Evolutionary conservation across 64 coral and sea anemone species (phyloP), one percentile per base, ranked within the genome.

Genomic region (Stylophora pistillata): DNA sequence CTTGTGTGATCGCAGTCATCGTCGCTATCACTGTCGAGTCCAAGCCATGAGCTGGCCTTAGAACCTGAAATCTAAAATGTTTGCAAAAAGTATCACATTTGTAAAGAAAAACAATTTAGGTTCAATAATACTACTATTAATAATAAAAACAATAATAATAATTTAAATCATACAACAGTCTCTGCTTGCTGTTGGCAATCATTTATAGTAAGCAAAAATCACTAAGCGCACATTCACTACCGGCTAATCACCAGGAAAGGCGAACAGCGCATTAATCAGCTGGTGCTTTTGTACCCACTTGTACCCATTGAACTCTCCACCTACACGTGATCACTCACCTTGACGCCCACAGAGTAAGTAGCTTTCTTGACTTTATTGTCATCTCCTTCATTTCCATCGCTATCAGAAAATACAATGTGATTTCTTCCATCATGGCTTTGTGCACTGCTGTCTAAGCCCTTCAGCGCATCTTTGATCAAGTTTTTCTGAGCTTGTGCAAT

Each of bases 21-120:
- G 75, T 90, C 88, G 68, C 88, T 90, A 30, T 68, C 87, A 58
- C 53, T 89, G 20, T 87, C 83, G 30, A 99, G 89, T 59, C 97
- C 97, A 16, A 99, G 88, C 97, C 97, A 99, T 0, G 94, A 79
- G 18, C 84, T 74, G 12, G 97, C 97, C 61, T 95, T 77, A 33
- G 81, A 84, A 13, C 97, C 97, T 30, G 97, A 92, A 54, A 99
- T 93, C 93, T 99, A 58, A 53, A 61, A 57, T 83, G 57, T 75
- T 54, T 13, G 32, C 68, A 12, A 71, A 31, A 23, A 12, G n/a
- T 47, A 47, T 7, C 37, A 47, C 37, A 1, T 3, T 47, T 47
- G 37, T 3, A 47, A 47, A 47, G 3, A 47, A n/a, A 47, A 47
- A 4, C 37, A 47, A 47, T 47, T 4, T 4, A 47, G 0, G 7